Conservation (phyloP, 2,888 invertebrate species). For the Patella pellucida region DNA sequence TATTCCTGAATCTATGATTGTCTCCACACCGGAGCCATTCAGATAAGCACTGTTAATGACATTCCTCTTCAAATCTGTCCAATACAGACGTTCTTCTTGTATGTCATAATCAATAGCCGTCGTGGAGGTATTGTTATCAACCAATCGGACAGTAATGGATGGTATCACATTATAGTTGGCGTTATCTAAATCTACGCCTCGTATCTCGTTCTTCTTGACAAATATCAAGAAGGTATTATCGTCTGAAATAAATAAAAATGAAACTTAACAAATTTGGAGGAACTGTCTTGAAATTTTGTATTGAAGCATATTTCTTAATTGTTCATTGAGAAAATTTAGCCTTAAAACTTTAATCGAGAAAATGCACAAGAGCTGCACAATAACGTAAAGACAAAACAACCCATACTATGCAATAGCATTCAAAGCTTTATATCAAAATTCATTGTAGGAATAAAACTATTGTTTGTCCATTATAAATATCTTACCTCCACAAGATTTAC, state of each 20-base stretch:
- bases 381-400: no score
- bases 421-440: no score
- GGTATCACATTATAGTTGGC: conserved; percentile 86
- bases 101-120: conserved; percentile 75
- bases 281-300: no score
- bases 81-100: conserved; percentile 78
- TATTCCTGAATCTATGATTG: conserved; percentile 79
- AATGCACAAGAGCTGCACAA: no score
- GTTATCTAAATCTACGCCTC: conserved; percentile 84
- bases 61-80: conserved; percentile 80
- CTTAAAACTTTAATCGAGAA: no score
- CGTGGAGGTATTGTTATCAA: conserved; percentile 80
- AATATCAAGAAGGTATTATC: conserved; percentile 86
- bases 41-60: conserved; percentile 81
- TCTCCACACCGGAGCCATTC: conserved; percentile 79
- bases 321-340: no score
- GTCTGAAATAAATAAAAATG: conserved; percentile 73
- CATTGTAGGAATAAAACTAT: no score
- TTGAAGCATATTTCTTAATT: no score
- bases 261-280: not conserved
- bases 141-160: conserved; percentile 81
- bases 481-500: conserved; percentile 79
- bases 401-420: no score
- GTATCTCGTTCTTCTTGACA: conserved; percentile 76
- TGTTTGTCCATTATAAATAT: conserved; percentile 27